These are phyloP conservation scores for Spongia lamella DNA, from an alignment of 37 sponge, comb jelly and placozoan species.

Conservation along the genomic window DNA sequence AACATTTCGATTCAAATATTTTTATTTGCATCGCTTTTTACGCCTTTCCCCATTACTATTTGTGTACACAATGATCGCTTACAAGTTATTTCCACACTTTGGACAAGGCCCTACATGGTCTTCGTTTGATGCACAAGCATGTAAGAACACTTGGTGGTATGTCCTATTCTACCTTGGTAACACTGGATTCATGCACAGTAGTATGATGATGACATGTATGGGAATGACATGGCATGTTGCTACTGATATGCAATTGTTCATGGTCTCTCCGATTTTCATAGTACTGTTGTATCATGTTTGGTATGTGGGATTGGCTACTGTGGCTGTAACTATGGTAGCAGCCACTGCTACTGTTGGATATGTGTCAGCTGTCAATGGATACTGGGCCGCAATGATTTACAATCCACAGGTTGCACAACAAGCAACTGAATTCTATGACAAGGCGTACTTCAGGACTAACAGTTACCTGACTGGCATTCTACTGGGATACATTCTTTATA, in stretches of 20 bases:
- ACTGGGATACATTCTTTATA: conserved; percentile 60
- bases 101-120: not conserved
- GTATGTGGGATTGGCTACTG: conserved; percentile 9
- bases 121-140: no score
- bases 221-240: conserved; percentile 68
- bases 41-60: conserved; percentile 41
- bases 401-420: not conserved
- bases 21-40: conserved; percentile 64
- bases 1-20: conserved; percentile 44
- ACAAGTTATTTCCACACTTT: not conserved
- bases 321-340: not conserved
- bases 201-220: conserved; percentile 21
- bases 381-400: conserved; percentile 5
- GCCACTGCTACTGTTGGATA: conserved; percentile 3
- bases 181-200: conserved; percentile 19
- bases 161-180: conserved; percentile 57
- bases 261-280: conserved; percentile 58
- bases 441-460: conserved; percentile 56
- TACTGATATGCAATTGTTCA: conserved; percentile 68
- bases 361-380: conserved; percentile 25
- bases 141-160: no score
- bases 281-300: conserved; percentile 26
- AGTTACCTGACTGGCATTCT: conserved; percentile 67
- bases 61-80: no score
- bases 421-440: conserved; percentile 13